These are phyloP conservation scores for Cassiopea xamachana DNA, from an alignment of 30 jellyfish, hydroid and myxozoan species.

Conservation along the genomic window DNA sequence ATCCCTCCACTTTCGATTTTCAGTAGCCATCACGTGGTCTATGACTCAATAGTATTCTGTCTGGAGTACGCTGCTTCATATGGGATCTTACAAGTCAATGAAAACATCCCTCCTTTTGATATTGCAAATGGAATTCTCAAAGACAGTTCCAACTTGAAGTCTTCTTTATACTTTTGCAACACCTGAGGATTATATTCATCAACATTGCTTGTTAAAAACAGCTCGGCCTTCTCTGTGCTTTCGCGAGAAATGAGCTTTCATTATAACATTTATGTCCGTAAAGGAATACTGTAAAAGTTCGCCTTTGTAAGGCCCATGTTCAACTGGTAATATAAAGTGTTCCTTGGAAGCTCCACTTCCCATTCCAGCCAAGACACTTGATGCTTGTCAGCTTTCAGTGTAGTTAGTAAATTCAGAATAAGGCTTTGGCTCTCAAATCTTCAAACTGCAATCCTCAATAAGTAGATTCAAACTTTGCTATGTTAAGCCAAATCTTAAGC, in stretches of 20 bases:
- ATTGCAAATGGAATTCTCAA: constrained; percentile 37
- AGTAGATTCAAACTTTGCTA: too few species aligned
- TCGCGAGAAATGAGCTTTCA: not conserved
- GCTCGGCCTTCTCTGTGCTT: not conserved
- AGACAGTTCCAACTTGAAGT: constrained; percentile 27
- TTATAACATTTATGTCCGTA: not conserved
- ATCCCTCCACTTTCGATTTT: constrained; percentile 54
- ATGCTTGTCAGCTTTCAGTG: too few species aligned
- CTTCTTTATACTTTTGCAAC: constrained; percentile 60
- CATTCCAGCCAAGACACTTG: too few species aligned
- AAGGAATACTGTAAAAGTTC: constrained; percentile 45
- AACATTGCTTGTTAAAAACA: constrained; percentile 47
- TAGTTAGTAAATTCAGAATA: too few species aligned
- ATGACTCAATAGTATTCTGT: not conserved
- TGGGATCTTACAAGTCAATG: constrained; percentile 5
- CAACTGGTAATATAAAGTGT: constrained; percentile 45
- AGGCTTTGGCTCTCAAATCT: too few species aligned
- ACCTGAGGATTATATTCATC: constrained; percentile 39
- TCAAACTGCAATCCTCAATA: too few species aligned
- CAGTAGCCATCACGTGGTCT: constrained; percentile 32
- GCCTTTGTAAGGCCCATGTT: constrained; percentile 63
- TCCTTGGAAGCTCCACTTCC: too few species aligned
- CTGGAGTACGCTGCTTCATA: constrained; percentile 13
- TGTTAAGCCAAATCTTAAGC: too few species aligned
- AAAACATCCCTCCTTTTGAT: constrained; percentile 8